A percentile compares a stretch with the other conserved stretches of the same genome.
These are phyloP conservation scores for Aleiodes sp. DNA, from an alignment of 1,140 invertebrate genomes.

Conservation along the genomic window DNA sequence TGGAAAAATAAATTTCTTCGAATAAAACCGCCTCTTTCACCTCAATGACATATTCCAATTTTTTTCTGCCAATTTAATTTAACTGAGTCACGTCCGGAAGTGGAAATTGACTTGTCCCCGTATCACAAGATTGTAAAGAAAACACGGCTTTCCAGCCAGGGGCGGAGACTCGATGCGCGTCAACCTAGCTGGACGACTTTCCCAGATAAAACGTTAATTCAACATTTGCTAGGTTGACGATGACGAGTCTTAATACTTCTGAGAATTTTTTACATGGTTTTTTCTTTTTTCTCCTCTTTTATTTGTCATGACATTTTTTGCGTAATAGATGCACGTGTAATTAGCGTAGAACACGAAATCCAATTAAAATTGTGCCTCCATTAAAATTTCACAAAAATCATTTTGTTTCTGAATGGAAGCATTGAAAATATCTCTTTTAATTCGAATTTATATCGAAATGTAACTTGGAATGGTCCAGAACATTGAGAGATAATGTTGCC, in stretches of 20 bases:
- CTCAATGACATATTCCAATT: too few relatives aligned
- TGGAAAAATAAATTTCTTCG: not conserved
- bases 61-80: not conserved
- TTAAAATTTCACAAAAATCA: too few relatives aligned
- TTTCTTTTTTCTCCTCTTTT: too few relatives aligned
- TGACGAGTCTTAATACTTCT: too few relatives aligned
- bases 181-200: constrained; percentile 27
- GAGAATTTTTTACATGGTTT: not conserved
- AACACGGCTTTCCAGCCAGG: constrained; percentile 30
- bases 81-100: constrained; percentile 20
- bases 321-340: constrained; percentile 1
- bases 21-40: not conserved
- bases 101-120: constrained; percentile 19
- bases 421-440: too few relatives aligned
- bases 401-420: too few relatives aligned
- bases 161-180: constrained; percentile 18
- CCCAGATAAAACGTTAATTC: constrained; percentile 12
- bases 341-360: constrained; percentile 3
- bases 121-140: constrained; percentile 12
- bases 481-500: too few relatives aligned
- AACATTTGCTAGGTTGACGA: too few relatives aligned
- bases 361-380: not conserved
- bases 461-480: too few relatives aligned
- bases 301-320: not conserved
- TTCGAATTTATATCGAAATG: too few relatives aligned